These are phyloP conservation scores for Cephus pulcher DNA, from an alignment of 2,888 invertebrate genomes.

Conservation along the genomic window DNA sequence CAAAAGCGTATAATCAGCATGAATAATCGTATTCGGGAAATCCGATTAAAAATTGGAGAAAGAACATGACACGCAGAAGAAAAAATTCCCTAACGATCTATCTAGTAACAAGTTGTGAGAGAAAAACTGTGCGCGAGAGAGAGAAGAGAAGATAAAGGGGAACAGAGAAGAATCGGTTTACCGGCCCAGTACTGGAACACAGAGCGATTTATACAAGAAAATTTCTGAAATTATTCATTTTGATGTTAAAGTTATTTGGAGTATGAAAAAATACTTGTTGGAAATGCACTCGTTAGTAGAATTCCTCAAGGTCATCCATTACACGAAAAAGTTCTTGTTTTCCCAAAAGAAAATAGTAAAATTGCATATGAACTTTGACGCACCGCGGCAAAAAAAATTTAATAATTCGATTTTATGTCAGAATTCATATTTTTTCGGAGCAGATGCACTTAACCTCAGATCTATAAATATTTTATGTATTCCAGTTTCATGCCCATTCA, in stretches of 20 bases:
- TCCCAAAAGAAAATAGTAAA: not conserved
- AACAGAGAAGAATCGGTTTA: not conserved
- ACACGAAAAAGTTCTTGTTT: not conserved
- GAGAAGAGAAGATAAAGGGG: not conserved
- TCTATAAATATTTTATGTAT: no score
- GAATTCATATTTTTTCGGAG: no score
- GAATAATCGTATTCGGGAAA: not conserved
- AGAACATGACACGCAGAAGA: not conserved
- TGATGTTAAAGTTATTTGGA: not conserved
- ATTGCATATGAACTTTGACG: no score
- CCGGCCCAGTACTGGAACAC: not conserved
- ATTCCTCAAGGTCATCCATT: not conserved
- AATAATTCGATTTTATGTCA: no score
- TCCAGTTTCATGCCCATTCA: no score
- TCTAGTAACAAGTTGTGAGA: not conserved
- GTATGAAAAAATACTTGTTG: not conserved
- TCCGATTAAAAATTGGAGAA: not conserved
- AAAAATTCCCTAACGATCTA: not conserved
- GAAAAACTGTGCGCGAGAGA: not conserved
- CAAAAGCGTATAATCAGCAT: not conserved
- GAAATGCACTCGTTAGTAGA: not conserved
- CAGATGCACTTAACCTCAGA: no score
- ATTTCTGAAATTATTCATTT: not conserved
- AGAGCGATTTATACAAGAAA: not conserved
- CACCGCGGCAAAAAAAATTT: no score